A percentile compares a stretch with the other conserved stretches of the same genome.
These are phyloP conservation scores for Trypoxylon attenuatum DNA, from an alignment of 2,888 invertebrate species.

Conservation along the genomic window DNA sequence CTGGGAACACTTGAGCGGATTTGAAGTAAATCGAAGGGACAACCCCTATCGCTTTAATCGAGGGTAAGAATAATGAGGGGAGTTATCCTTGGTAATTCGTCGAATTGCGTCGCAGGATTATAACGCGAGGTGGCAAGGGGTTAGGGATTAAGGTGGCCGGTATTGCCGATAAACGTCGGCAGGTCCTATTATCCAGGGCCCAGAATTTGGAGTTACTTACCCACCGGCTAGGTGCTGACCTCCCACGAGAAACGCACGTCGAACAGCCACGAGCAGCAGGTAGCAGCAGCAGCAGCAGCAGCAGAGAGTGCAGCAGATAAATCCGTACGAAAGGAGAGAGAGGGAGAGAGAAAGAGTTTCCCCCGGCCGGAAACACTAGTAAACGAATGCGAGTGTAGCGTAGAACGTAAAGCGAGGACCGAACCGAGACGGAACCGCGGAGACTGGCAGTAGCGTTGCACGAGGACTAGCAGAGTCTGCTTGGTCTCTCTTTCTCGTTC, in stretches of 20 bases:
- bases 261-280: conserved; percentile 18
- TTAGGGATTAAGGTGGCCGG: background rate
- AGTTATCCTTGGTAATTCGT: background rate
- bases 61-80: too few relatives aligned
- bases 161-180: background rate
- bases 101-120: background rate
- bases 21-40: too few relatives aligned
- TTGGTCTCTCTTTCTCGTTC: too few relatives aligned
- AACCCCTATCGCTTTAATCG: too few relatives aligned
- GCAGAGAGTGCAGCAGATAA: too few relatives aligned
- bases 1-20: too few relatives aligned
- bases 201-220: conserved; percentile 29
- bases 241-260: conserved; percentile 46
- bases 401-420: conserved; percentile 6
- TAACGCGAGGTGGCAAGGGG: too few relatives aligned
- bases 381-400: conserved; percentile 25
- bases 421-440: conserved; percentile 19
- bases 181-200: background rate
- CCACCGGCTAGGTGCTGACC: conserved; percentile 54
- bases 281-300: too few relatives aligned
- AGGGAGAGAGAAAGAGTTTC: conserved; percentile 25
- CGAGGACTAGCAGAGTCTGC: conserved; percentile 15
- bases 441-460: conserved; percentile 17
- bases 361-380: conserved; percentile 51
- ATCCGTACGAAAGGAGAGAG: too few relatives aligned